phyloP scores from a whole-genome alignment of 2,113 vertebrate genomes.

The Spizaetus ornatus region DNA sequence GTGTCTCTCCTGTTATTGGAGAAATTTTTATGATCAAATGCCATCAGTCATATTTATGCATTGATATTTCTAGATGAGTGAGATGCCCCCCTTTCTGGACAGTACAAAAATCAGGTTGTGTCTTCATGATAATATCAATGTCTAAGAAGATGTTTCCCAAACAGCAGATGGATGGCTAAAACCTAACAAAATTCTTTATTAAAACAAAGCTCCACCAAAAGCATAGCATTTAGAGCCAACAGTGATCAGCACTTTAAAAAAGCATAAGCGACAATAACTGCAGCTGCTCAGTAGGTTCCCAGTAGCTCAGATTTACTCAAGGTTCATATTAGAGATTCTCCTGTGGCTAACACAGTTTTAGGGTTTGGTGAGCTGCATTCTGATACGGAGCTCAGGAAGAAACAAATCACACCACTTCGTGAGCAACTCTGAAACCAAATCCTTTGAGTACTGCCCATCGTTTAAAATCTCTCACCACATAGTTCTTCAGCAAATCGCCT shows the following conservation, averaged over 20 bases:
- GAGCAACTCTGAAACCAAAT: conserved; percentile 21
- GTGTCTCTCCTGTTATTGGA: background rate
- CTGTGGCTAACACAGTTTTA: background rate
- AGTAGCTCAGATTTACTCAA: background rate
- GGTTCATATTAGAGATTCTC: background rate
- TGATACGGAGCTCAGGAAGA: background rate
- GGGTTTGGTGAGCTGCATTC: background rate
- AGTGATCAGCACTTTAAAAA: background rate
- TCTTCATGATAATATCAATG: background rate
- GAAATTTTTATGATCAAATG: background rate
- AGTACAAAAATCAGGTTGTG: background rate
- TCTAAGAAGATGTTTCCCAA: background rate
- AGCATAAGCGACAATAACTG: background rate
- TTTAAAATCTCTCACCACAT: conserved; percentile 18
- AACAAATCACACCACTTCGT: background rate
- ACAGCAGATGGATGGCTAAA: background rate
- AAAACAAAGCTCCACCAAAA: background rate
- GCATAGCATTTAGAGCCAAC: background rate
- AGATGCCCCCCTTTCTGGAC: background rate
- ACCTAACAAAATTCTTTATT: background rate
- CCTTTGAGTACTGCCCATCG: background rate
- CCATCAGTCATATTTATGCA: background rate
- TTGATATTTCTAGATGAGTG: background rate
- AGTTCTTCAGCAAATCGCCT: conserved; percentile 11
- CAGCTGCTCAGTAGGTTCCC: background rate